These are phyloP conservation scores for Laspeyria flexula DNA, from an alignment of 2,888 invertebrate species.

Conservation along the genomic window DNA sequence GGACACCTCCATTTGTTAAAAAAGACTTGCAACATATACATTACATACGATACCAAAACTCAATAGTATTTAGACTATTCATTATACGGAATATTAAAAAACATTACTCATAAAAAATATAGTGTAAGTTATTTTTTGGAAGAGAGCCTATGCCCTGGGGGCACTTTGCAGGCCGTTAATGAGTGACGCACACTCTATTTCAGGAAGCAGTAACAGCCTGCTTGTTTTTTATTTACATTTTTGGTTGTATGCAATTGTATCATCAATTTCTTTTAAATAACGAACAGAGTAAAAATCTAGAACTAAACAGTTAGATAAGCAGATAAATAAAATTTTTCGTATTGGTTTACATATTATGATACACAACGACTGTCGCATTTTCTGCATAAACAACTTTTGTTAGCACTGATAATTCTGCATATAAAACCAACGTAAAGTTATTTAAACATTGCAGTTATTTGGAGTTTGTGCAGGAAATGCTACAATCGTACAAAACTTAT, in stretches of 20 bases:
- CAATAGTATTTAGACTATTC: neutral
- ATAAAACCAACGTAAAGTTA: conserved; percentile 11
- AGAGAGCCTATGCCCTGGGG: conserved; percentile 8
- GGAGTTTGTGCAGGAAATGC: conserved; percentile 57
- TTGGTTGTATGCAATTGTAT: neutral
- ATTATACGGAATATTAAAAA: neutral
- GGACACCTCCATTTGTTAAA: conserved; percentile 10
- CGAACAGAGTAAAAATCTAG: conserved; percentile 75
- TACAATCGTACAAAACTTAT: conserved; percentile 63
- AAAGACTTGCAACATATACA: neutral
- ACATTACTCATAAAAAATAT: neutral
- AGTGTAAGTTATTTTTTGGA: conserved; percentile 5
- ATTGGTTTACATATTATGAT: conserved; percentile 71
- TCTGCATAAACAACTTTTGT: conserved; percentile 46
- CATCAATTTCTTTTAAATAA: conserved; percentile 19
- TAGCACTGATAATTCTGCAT: neutral
- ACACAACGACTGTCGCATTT: conserved; percentile 67
- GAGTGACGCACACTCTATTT: neutral
- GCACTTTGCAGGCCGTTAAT: neutral
- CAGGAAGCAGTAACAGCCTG: neutral
- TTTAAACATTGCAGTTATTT: conserved; percentile 1
- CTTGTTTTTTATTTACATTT: neutral
- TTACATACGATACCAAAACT: neutral
- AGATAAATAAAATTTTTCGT: conserved; percentile 77
- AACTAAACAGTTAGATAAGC: conserved; percentile 76